Percentiles rank a stretch among this genome's conserved stretches.
These are phyloP conservation scores for Xiphophorus maculatus DNA, from an alignment of 2,113 vertebrate species.

Conservation along the genomic window DNA sequence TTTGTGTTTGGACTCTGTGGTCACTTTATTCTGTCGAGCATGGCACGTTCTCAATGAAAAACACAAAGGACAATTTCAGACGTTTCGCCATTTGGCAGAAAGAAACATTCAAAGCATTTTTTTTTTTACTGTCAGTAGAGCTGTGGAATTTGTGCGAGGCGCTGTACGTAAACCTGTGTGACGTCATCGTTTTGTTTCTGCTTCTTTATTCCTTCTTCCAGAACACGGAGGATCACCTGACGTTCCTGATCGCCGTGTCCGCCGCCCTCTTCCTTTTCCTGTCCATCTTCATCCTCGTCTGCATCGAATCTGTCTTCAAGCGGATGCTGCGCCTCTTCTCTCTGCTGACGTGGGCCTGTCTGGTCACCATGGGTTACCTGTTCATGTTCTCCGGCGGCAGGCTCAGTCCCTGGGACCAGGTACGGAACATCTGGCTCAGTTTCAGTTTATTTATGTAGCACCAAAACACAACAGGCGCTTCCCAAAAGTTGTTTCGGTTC, in stretches of 20 bases:
- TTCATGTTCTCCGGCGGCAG: conserved; percentile 97
- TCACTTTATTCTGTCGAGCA: conserved; percentile 12
- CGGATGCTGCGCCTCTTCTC: conserved; percentile 94
- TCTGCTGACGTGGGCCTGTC: conserved; percentile 93
- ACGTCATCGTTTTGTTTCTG: background rate
- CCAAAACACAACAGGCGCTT: no score
- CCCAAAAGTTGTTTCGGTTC: no score
- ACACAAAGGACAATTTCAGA: background rate
- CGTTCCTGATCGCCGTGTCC: conserved; percentile 95
- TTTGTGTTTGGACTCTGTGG: conserved; percentile 19
- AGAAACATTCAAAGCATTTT: background rate
- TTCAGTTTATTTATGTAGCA: no score
- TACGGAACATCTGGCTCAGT: conserved; percentile 61
- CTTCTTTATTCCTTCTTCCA: conserved; percentile 67
- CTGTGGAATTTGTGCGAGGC: background rate
- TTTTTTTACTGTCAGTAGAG: no score
- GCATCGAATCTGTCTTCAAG: conserved; percentile 94
- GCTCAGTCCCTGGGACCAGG: conserved; percentile 98
- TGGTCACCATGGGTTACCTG: conserved; percentile 97
- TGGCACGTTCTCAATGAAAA: conserved; percentile 6
- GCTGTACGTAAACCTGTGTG: background rate
- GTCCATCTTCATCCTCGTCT: conserved; percentile 96
- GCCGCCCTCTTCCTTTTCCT: conserved; percentile 96
- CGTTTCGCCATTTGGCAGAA: background rate
- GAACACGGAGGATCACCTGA: conserved; percentile 92